Evolutionary conservation across 2,113 vertebrate genomes (phyloP), one percentile per base, ranked within the genome.

Genomic region (Anolis carolinensis): DNA sequence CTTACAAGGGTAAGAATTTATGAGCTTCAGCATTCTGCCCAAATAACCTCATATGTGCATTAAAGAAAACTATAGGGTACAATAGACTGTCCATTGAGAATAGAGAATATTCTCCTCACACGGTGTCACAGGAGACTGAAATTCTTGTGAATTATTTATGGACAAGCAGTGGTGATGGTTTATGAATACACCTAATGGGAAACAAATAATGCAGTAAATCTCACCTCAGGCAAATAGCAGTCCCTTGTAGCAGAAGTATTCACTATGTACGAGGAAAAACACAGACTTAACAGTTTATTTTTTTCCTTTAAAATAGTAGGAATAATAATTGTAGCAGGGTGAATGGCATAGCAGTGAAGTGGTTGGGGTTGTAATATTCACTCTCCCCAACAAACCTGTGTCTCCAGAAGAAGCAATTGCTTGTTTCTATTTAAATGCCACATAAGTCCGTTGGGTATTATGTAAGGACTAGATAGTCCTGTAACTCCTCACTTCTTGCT

Each of bases 91-190:
- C 65, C 23, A 72, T 0, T 0, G 68, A 23, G 71, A 86, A 34
- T 76, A 62, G 82, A 36, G 73, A 83, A 39, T 80, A 82, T 50
- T 30, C 0, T 0, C 75, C 59, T 79, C 90, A 79, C 9, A 14
- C 34, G 65, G 79, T 76, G 36, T 84, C 34, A 30, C 76, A 34
- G 82, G 80, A 0, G 0, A n/a, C n/a, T n/a, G n/a, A n/a, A n/a
- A 90, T 67, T n/a, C 63, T 76, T 79, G 44, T 89, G 82, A 91
- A 91, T 93, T 85, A 87, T 82, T 65, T 78, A 77, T 77, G 83
- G 74, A 7, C 70, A 88, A 70, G 65, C 2, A 52, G 5, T 30
- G 39, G 83, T 62, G 83, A 87, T 85, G 89, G 76, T 88, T 78
- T 85, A 88, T 87, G 34, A 89, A 89, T 92, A 79, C 21, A 70